Evolutionary conservation across 2,113 vertebrate species (phyloP).

Genomic region (Paedocypris sp.): DNA sequence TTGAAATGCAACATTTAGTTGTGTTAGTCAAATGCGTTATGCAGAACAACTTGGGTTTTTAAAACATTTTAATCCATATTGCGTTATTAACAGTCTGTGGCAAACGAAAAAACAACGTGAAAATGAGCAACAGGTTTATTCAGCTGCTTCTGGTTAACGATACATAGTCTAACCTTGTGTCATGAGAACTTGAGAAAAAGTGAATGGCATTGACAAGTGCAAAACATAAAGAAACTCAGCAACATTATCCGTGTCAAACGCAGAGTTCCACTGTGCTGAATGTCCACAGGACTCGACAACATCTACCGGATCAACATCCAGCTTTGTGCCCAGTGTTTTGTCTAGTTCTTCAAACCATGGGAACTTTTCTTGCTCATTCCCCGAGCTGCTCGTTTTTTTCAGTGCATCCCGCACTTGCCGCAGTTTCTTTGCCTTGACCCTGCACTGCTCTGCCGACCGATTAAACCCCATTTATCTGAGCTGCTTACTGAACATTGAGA

Average conservation of each 20-base stretch:
- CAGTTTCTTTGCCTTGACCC: not conserved
- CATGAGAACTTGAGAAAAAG: not conserved
- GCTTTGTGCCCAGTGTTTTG: not conserved
- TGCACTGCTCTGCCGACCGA: not conserved
- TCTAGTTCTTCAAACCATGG: not conserved
- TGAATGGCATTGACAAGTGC: not conserved
- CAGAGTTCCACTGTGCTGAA: not conserved
- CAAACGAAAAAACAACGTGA: no score
- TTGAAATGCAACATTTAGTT: not conserved
- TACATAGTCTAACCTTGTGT: no score
- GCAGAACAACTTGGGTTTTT: no score
- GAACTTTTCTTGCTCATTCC: not conserved
- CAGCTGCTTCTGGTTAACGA: no score
- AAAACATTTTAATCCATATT: not conserved
- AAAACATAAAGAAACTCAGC: not conserved
- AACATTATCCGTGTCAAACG: not conserved
- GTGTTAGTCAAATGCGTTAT: not conserved
- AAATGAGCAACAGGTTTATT: no score
- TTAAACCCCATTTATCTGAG: not conserved
- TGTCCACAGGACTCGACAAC: not conserved
- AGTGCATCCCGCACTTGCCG: not conserved
- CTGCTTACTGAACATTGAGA: not conserved
- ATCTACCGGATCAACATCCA: not conserved
- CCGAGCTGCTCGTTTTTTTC: not conserved
- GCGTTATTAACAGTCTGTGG: not conserved